These are phyloP conservation scores for Cantharis lateralis DNA, from an alignment of 2,888 invertebrate species.

Conservation along the genomic window DNA sequence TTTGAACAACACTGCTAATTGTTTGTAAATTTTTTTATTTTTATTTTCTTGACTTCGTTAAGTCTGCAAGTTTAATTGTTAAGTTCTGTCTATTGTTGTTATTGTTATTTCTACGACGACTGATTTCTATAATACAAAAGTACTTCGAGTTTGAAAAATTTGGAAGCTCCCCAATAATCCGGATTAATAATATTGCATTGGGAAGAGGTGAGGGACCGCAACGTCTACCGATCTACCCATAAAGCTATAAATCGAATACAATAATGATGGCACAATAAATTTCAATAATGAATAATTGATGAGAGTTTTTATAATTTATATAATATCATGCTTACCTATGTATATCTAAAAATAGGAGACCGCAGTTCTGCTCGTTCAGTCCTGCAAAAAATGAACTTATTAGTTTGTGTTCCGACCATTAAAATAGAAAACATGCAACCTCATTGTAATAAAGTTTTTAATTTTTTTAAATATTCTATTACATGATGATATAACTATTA, in stretches of 20 bases:
- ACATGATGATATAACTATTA: not conserved
- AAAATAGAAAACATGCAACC: not conserved
- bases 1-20: not conserved
- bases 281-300: not conserved
- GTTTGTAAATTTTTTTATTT: not conserved
- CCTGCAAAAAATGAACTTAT: not conserved
- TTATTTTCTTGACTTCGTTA: not conserved
- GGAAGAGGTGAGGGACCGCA: not conserved
- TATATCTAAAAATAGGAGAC: not conserved
- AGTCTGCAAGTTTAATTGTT: not conserved
- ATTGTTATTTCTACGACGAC: not conserved
- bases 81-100: not conserved
- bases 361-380: not conserved
- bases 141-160: not conserved
- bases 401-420: not conserved
- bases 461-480: not conserved
- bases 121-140: not conserved
- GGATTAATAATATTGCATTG: not conserved
- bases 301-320: not conserved
- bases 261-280: not conserved
- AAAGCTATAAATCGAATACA: not conserved
- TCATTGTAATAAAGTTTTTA: not conserved
- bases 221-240: not conserved
- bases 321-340: not conserved
- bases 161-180: not conserved